Percentiles rank a stretch among this genome's conserved stretches.
These are phyloP conservation scores for Chaetophractus vellerosus DNA, from an alignment of 2,797 vertebrate species.

Conservation along the genomic window DNA sequence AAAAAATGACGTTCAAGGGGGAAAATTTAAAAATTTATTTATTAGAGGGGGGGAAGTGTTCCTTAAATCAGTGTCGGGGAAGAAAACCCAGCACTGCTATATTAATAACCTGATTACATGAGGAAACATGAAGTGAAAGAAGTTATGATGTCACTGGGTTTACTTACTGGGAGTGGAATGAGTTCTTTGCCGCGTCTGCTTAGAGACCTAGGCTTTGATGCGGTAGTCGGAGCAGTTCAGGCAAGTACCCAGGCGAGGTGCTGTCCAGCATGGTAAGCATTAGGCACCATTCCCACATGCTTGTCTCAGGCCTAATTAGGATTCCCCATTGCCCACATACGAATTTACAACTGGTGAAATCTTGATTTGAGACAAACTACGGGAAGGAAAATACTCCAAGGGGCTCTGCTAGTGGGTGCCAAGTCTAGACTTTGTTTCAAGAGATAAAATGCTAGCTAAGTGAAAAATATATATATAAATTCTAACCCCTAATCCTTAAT, in stretches of 20 bases:
- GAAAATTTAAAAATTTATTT: background rate
- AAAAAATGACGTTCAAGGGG: background rate
- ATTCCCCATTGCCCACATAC: background rate
- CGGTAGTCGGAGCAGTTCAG: background rate
- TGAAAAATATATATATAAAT: background rate
- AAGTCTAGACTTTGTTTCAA: background rate
- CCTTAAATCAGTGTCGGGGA: background rate
- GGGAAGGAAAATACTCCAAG: background rate
- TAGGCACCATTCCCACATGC: too few relatives aligned
- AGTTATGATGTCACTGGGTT: accelerated
- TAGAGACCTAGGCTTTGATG: background rate
- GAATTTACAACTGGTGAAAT: background rate
- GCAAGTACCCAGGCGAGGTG: background rate
- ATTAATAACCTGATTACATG: accelerated
- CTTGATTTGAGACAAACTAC: background rate
- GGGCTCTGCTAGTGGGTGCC: accelerated
- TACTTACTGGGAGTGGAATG: too few relatives aligned
- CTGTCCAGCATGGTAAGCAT: background rate
- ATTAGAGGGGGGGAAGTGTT: background rate
- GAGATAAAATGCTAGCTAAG: background rate
- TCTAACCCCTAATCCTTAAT: background rate
- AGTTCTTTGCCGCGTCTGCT: too few relatives aligned
- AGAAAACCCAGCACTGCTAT: background rate
- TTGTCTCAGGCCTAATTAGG: background rate
- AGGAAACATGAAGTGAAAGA: accelerated